These are phyloP conservation scores for Leptobrachium leishanense DNA, from an alignment of 2,113 vertebrate genomes.

Conservation along the genomic window DNA sequence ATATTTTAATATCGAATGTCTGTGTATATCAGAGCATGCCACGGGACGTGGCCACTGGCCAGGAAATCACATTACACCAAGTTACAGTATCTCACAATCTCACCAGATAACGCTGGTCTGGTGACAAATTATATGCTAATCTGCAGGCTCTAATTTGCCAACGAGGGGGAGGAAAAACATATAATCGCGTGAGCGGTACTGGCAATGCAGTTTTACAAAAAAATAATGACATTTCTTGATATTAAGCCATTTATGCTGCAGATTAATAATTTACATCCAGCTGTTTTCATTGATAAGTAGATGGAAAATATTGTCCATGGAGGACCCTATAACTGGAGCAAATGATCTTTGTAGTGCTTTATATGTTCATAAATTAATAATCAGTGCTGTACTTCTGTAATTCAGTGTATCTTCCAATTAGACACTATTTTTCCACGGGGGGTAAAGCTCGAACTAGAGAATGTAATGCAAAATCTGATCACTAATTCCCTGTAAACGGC, in stretches of 20 bases:
- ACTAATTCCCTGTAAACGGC: slow-evolving; percentile 36
- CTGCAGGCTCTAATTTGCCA: slow-evolving; percentile 9
- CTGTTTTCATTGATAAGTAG: slow-evolving; percentile 48
- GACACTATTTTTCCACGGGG: slow-evolving; percentile 45
- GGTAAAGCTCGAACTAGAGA: slow-evolving; percentile 24
- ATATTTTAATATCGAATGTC: too few species aligned
- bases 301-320: slow-evolving; percentile 42
- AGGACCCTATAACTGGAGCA: slow-evolving; percentile 40
- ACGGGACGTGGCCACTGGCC: too few species aligned
- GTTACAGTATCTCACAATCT: too few species aligned
- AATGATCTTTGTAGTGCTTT: slow-evolving; percentile 48
- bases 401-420: slow-evolving; percentile 44
- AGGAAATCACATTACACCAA: too few species aligned
- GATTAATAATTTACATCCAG: slow-evolving; percentile 48
- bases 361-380: slow-evolving; percentile 46
- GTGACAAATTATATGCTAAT: slow-evolving; percentile 16
- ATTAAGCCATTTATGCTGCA: slow-evolving; percentile 39
- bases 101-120: slow-evolving; percentile 15
- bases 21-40: too few species aligned
- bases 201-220: slow-evolving; percentile 2
- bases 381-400: slow-evolving; percentile 39
- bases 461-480: slow-evolving; percentile 5
- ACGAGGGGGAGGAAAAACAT: slow-evolving; percentile 3
- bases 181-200: neutral
- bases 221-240: slow-evolving; percentile 28